These are phyloP conservation scores for Itoplectis maculator DNA, from an alignment of 2,888 invertebrate genomes.

Conservation along the genomic window DNA sequence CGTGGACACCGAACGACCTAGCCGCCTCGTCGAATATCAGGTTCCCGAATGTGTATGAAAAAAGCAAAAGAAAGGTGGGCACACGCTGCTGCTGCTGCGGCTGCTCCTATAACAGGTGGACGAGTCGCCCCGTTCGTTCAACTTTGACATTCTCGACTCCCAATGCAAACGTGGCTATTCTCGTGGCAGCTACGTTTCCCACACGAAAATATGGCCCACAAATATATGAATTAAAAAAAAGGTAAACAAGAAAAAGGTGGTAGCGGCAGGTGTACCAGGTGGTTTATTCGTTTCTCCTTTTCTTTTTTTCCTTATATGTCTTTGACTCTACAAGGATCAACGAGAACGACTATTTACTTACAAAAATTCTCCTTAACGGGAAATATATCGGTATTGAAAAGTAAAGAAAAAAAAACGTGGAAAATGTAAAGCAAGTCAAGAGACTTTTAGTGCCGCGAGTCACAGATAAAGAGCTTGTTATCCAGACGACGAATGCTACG, in stretches of 20 bases:
- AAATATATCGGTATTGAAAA: not conserved
- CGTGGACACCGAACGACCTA: not conserved
- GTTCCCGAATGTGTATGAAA: not conserved
- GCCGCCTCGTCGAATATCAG: not conserved
- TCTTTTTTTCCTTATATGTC: not conserved
- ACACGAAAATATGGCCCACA: not conserved
- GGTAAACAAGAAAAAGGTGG: not conserved
- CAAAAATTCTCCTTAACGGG: not conserved
- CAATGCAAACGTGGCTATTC: not conserved
- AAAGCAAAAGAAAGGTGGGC: not conserved
- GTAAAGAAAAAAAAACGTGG: not conserved
- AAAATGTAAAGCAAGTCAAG: not conserved
- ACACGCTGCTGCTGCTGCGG: conserved; percentile 1
- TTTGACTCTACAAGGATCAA: not conserved
- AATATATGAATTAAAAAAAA: not conserved
- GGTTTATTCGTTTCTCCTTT: not conserved
- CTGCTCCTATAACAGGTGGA: conserved; percentile 10
- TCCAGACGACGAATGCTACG: conserved; percentile 45
- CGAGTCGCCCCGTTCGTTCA: conserved; percentile 1
- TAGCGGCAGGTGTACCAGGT: not conserved
- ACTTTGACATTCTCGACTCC: conserved; percentile 5
- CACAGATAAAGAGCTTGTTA: conserved; percentile 56
- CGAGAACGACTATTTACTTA: not conserved
- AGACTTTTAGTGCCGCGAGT: conserved; percentile 24
- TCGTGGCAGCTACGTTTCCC: not conserved